A percentile compares a stretch with the other conserved stretches of the same genome.
Conservation (phyloP, 2,797 vertebrate species). For the Setipinna tenuifilis region DNA sequence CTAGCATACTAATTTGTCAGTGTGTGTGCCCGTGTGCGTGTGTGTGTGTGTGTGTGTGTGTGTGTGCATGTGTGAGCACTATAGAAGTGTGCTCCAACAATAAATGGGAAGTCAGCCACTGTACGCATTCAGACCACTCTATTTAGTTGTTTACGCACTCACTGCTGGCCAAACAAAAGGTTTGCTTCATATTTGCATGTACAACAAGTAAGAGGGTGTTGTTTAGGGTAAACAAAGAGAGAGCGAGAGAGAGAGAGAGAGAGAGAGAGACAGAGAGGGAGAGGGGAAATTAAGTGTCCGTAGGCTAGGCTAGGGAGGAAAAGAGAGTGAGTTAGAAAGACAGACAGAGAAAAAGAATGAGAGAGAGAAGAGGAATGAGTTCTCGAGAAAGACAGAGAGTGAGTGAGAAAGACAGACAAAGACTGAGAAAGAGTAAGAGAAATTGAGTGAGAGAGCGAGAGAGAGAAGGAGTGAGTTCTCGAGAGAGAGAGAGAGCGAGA, state of each 20-base stretch:
- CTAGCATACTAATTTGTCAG: neutral
- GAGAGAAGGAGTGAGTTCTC: no score
- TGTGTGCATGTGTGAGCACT: neutral
- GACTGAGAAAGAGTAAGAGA: neutral
- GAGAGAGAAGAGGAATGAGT: no score
- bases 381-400: no score
- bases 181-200: neutral
- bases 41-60: neutral
- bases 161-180: neutral
- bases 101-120: neutral
- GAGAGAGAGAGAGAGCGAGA: neutral
- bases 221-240: no score
- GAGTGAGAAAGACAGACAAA: neutral
- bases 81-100: neutral
- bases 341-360: no score
- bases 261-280: no score
- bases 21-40: neutral
- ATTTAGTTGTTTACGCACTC: neutral
- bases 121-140: neutral
- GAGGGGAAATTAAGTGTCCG: no score
- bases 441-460: neutral
- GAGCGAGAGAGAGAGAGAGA: no score
- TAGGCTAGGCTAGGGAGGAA: no score
- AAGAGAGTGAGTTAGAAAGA: neutral
- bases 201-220: neutral